Conservation (phyloP, 2,113 vertebrate species). For the Zosterops pallidus region DNA sequence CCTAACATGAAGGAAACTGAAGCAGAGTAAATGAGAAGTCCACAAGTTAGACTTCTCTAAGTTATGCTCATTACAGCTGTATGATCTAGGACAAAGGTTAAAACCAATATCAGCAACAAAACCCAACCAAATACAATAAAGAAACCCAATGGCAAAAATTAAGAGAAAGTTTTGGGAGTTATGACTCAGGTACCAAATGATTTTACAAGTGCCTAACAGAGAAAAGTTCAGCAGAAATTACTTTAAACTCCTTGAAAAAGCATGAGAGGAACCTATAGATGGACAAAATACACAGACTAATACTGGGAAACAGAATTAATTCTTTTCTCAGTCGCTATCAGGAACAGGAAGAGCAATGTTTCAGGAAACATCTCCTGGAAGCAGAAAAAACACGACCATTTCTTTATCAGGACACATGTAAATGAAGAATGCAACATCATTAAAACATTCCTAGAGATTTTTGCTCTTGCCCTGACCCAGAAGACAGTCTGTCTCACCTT, state of each 20-base stretch:
- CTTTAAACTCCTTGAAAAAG: not conserved
- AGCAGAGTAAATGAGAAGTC: not conserved
- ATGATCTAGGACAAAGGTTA: not conserved
- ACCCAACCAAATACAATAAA: not conserved
- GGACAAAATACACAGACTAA: not conserved
- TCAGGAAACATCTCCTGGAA: not conserved
- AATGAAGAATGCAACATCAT: not conserved
- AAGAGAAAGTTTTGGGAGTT: conserved; percentile 2
- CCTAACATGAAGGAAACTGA: not conserved
- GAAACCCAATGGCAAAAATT: not conserved
- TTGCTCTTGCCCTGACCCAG: not conserved
- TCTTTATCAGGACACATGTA: not conserved
- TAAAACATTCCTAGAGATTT: not conserved
- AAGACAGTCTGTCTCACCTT: not conserved
- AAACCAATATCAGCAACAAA: not conserved
- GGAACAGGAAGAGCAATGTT: not conserved
- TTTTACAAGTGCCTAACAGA: not conserved
- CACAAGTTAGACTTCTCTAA: not conserved
- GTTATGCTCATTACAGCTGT: not conserved
- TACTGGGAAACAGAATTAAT: not conserved
- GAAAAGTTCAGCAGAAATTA: not conserved
- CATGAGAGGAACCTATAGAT: not conserved
- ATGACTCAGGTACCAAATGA: not conserved
- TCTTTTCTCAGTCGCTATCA: not conserved
- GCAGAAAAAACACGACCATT: not conserved